phyloP scores from a whole-genome alignment of 2,797 vertebrate species.

The Pagetopsis macropterus region DNA sequence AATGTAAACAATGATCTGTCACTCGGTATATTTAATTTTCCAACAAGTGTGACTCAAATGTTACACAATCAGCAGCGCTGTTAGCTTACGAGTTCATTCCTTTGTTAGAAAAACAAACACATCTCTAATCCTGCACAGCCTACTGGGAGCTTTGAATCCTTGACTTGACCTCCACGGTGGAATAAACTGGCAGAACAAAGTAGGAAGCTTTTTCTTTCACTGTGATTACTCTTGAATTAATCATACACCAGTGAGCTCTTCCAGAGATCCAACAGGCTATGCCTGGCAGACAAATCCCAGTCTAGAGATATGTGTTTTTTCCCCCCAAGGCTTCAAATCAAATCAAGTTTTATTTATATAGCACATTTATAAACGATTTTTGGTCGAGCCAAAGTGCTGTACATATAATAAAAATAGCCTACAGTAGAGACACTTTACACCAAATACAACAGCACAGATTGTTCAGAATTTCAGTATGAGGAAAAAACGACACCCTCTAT shows the following conservation, averaged over 20 bases:
- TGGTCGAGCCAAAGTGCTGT: too few species aligned
- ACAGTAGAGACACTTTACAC: too few species aligned
- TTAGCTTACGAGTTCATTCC: conserved; percentile 28
- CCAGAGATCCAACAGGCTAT: conserved; percentile 46
- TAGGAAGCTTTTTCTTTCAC: conserved; percentile 33
- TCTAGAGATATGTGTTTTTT: conserved; percentile 61
- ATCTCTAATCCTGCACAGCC: conserved; percentile 23
- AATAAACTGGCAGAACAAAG: conserved; percentile 42
- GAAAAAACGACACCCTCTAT: too few species aligned
- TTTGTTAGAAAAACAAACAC: conserved; percentile 50
- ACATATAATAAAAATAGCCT: too few species aligned
- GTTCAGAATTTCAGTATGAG: too few species aligned
- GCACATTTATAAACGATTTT: too few species aligned
- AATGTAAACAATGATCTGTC: conserved; percentile 27
- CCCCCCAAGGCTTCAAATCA: conserved; percentile 49
- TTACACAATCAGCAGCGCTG: conserved; percentile 35
- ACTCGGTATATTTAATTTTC: conserved; percentile 9
- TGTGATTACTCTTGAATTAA: conserved; percentile 67
- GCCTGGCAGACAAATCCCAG: conserved; percentile 58
- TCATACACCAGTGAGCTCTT: conserved; percentile 57
- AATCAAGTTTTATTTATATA: too few species aligned
- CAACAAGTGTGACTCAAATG: conserved; percentile 24
- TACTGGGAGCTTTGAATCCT: conserved; percentile 32
- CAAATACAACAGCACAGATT: too few species aligned
- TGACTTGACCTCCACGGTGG: conserved; percentile 54